These are phyloP conservation scores for Zaprionus camerounensis DNA, from an alignment of 1,140 invertebrate species.

Conservation along the genomic window DNA sequence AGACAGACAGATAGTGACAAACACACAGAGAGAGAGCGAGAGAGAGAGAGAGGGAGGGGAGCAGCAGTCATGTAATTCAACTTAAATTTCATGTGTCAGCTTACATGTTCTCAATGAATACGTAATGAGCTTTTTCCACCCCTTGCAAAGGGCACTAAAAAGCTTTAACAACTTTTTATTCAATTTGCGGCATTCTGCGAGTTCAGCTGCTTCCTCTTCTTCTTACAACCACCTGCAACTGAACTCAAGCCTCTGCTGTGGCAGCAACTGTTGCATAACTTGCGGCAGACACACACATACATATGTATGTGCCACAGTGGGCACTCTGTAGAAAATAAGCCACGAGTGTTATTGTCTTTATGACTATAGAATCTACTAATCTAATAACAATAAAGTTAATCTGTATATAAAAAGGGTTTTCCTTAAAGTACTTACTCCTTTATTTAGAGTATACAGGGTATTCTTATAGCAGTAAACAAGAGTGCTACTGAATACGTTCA, in stretches of 20 bases:
- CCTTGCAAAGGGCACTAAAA: constrained; percentile 15
- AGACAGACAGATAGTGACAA: background rate
- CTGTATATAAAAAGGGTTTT: too few species aligned
- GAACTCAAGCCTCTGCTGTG: background rate
- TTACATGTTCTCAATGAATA: constrained; percentile 37
- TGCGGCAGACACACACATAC: background rate
- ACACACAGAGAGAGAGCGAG: background rate
- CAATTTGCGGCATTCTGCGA: constrained; percentile 19
- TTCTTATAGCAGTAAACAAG: too few species aligned
- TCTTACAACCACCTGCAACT: constrained; percentile 38
- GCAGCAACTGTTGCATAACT: constrained; percentile 46
- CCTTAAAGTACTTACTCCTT: too few species aligned
- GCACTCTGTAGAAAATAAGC: background rate
- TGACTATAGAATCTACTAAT: too few species aligned
- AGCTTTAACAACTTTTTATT: constrained; percentile 34
- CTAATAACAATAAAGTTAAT: too few species aligned
- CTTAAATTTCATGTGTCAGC: constrained; percentile 19
- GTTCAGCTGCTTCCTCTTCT: constrained; percentile 16
- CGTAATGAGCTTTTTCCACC: constrained; percentile 44
- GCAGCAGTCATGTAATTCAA: constrained; percentile 8
- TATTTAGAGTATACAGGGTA: too few species aligned
- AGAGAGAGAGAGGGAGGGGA: too few species aligned
- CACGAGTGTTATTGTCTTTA: too few species aligned
- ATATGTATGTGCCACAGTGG: background rate
- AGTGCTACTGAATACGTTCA: too few species aligned